Evolutionary conservation across 2,113 vertebrate genomes (phyloP).

Genomic region (Apodemus speciosus): DNA sequence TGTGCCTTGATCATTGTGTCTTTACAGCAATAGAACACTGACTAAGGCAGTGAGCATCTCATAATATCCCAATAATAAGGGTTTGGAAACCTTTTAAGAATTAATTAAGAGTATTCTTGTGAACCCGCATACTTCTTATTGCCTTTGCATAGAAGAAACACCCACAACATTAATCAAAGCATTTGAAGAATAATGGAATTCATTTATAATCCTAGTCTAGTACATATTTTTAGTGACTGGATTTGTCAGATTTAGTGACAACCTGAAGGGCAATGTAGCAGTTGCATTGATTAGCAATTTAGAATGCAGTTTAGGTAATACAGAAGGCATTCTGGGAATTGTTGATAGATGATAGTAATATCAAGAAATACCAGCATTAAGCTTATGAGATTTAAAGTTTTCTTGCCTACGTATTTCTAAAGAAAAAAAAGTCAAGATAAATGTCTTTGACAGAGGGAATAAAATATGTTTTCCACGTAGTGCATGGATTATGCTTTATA

Average conservation of each 20-base stretch:
- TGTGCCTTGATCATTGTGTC: background rate
- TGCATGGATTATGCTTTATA: slow-evolving; percentile 76
- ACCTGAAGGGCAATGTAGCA: slow-evolving; percentile 69
- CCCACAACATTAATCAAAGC: background rate
- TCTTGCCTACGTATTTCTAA: slow-evolving; percentile 70
- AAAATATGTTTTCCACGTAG: slow-evolving; percentile 75
- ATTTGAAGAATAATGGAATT: slow-evolving; percentile 44
- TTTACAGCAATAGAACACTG: background rate
- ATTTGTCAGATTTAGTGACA: slow-evolving; percentile 69
- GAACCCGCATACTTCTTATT: background rate
- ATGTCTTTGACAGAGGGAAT: slow-evolving; percentile 66
- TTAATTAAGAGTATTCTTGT: background rate
- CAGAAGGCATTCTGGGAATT: slow-evolving; percentile 64
- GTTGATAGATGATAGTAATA: slow-evolving; percentile 75
- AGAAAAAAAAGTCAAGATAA: slow-evolving; percentile 69
- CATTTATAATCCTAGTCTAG: slow-evolving; percentile 1
- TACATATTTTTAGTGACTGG: slow-evolving; percentile 26
- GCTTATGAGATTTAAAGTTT: slow-evolving; percentile 72
- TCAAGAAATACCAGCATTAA: slow-evolving; percentile 75
- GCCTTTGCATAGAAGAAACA: background rate
- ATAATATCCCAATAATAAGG: background rate
- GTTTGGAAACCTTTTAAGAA: background rate
- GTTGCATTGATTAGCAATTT: slow-evolving; percentile 73
- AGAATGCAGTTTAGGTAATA: slow-evolving; percentile 70
- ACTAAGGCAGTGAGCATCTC: background rate